Evolutionary conservation across 92 coral and sea anemone species (phyloP).

Genomic region (Porites cylindrica): DNA sequence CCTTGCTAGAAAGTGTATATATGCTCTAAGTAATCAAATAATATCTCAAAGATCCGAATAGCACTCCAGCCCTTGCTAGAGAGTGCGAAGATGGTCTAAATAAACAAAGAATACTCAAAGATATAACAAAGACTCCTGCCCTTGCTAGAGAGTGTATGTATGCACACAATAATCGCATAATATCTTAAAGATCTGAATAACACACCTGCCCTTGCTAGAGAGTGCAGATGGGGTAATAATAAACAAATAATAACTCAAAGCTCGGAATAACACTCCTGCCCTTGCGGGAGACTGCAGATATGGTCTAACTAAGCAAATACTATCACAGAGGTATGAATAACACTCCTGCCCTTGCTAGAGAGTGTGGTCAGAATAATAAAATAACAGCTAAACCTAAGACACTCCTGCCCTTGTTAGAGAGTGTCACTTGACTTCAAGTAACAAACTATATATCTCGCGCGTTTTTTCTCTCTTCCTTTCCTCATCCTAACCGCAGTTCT

Average conservation of each 20-base stretch:
- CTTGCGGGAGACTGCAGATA: no score
- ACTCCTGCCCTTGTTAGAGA: no score
- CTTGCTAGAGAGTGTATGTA: not conserved
- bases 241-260: not conserved
- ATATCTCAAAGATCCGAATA: no score
- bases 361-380: no score
- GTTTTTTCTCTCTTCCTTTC: not conserved
- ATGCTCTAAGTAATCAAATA: no score
- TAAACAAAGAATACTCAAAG: no score
- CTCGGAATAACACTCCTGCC: not conserved
- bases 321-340: no score
- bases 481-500: slow-evolving; percentile 1
- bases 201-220: not conserved
- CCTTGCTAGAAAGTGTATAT: not conserved
- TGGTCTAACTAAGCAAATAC: no score
- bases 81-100: not conserved
- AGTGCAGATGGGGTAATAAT: not conserved
- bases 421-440: no score
- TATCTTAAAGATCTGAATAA: no score
- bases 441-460: not conserved
- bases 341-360: not conserved
- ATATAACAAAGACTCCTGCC: not conserved
- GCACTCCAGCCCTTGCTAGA: not conserved
- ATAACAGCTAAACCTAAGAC: no score
- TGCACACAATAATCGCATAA: no score